Evolutionary conservation across 2,113 vertebrate species (phyloP).

Genomic region (Verasper variegatus): DNA sequence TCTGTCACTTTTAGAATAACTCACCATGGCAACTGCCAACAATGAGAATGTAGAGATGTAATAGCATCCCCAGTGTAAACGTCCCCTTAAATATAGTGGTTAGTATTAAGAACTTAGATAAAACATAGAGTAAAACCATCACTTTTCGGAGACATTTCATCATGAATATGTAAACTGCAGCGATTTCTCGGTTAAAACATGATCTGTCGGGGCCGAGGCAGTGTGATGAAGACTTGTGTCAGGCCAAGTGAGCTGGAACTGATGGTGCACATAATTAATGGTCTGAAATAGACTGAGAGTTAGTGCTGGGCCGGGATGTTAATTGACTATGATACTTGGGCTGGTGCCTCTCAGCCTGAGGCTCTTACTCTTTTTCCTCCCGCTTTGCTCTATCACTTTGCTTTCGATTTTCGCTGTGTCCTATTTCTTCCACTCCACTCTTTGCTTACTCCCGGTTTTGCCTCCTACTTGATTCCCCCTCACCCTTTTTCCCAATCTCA

Average conservation of each 20-base stretch:
- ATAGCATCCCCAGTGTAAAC: neutral
- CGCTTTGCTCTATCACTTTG: constrained; percentile 61
- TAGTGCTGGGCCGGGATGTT: constrained; percentile 80
- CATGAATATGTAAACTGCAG: constrained; percentile 66
- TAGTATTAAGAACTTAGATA: constrained; percentile 17
- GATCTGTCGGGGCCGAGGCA: constrained; percentile 54
- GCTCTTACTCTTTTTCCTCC: constrained; percentile 64
- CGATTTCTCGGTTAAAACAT: constrained; percentile 65
- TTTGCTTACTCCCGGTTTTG: constrained; percentile 32
- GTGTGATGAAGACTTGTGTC: constrained; percentile 74
- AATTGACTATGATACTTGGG: constrained; percentile 83
- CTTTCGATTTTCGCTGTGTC: constrained; percentile 59
- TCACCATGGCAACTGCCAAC: neutral
- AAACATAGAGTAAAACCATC: constrained; percentile 15
- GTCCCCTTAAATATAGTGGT: constrained; percentile 23
- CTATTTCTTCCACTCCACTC: constrained; percentile 63
- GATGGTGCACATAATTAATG: constrained; percentile 84
- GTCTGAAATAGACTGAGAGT: constrained; percentile 82
- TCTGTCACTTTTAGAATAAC: constrained; percentile 27
- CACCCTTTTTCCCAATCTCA: constrained; percentile 49
- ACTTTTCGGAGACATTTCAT: constrained; percentile 51
- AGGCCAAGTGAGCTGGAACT: constrained; percentile 81
- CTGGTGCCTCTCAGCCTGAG: constrained; percentile 77
- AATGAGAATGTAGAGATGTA: neutral
- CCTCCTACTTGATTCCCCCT: constrained; percentile 50